Evolutionary conservation across 2,113 vertebrate species (phyloP).

Genomic region (Nothocercus nigrocapillus): DNA sequence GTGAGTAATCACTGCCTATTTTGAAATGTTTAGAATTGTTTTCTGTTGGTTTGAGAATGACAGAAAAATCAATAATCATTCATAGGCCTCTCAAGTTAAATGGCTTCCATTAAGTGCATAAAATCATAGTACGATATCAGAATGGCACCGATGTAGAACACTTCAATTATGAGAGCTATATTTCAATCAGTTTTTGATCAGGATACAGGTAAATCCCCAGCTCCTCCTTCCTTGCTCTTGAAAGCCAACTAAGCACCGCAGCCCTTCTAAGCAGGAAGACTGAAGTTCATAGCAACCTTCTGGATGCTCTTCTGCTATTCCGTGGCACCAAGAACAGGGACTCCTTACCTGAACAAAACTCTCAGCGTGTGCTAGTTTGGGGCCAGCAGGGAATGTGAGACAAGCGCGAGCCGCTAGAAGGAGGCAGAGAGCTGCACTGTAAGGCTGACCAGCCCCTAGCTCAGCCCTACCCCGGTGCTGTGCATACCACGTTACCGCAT

Average conservation of each 20-base stretch:
- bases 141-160: not conserved
- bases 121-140: slow-evolving; percentile 8
- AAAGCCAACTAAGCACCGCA: not conserved
- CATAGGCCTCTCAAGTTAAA: slow-evolving; percentile 10
- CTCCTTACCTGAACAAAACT: not conserved
- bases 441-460: rapidly evolving
- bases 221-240: not conserved
- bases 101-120: slow-evolving; percentile 11
- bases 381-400: not conserved
- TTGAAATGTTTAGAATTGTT: slow-evolving; percentile 25
- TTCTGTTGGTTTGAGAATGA: not conserved
- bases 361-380: not conserved
- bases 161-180: not conserved
- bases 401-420: slow-evolving; percentile 20
- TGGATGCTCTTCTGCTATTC: not conserved
- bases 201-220: not conserved
- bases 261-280: not conserved
- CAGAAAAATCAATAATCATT: slow-evolving; percentile 24
- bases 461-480: not conserved
- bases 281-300: not conserved
- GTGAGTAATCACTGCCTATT: not conserved
- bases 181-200: not conserved
- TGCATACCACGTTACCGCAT: no score
- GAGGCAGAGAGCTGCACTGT: slow-evolving; percentile 17
- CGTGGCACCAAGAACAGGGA: not conserved